These are phyloP conservation scores for Xiphias gladius DNA, from an alignment of 2,113 vertebrate genomes.

Conservation along the genomic window DNA sequence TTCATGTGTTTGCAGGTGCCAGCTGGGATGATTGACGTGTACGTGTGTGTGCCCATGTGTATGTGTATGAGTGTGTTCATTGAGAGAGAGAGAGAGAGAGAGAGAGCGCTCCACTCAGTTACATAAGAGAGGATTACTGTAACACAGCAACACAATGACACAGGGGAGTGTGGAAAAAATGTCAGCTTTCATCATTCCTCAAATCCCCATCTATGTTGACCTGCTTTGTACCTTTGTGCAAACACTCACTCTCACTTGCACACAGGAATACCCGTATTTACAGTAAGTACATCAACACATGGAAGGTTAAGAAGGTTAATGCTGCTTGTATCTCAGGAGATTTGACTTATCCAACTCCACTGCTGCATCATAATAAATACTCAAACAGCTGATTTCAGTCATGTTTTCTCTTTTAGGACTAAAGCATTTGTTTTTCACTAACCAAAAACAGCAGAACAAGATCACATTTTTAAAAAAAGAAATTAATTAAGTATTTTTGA, in stretches of 20 bases:
- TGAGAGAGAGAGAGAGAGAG: constrained; percentile 25
- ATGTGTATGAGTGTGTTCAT: constrained; percentile 11
- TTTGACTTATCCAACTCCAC: constrained; percentile 40
- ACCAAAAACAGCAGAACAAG: constrained; percentile 1
- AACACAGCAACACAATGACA: constrained; percentile 59
- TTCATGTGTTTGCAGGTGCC: constrained; percentile 21
- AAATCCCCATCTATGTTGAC: constrained; percentile 60
- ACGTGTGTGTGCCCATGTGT: constrained; percentile 28
- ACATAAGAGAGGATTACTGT: constrained; percentile 80
- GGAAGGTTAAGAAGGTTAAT: constrained; percentile 32
- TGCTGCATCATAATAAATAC: constrained; percentile 21
- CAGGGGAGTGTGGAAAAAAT: constrained; percentile 14
- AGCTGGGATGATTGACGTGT: constrained; percentile 36
- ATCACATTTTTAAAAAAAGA: neutral
- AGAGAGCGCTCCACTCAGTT: constrained; percentile 58
- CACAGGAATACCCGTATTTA: neutral
- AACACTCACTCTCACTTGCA: constrained; percentile 9
- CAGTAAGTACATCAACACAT: constrained; percentile 4
- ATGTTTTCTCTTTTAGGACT: neutral
- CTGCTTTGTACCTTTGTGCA: constrained; percentile 34
- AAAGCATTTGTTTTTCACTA: neutral
- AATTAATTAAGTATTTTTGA: neutral
- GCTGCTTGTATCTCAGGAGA: constrained; percentile 29
- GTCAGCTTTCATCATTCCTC: constrained; percentile 59
- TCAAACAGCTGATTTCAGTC: constrained; percentile 21